Evolutionary conservation across 2,888 invertebrate genomes (phyloP).

Genomic region (Subacronicta megacephala): DNA sequence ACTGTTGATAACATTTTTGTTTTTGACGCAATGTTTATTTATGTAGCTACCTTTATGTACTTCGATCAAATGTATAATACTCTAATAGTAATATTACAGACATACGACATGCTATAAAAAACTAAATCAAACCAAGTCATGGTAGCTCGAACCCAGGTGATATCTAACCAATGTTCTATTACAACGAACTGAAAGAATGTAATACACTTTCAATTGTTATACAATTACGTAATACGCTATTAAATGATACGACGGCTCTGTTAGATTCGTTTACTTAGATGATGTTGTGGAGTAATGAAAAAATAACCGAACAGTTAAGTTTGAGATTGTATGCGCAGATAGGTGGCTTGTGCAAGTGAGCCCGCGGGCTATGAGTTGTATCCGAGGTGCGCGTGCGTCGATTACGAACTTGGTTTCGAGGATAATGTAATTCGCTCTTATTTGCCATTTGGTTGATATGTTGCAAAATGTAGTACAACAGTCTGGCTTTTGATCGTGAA

Average conservation of each 20-base stretch:
- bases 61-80: no score
- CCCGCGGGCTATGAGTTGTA: constrained; percentile 71
- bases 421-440: constrained; percentile 41
- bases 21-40: not conserved
- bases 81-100: not conserved
- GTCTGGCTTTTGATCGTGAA: no score
- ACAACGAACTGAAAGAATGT: constrained; percentile 53
- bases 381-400: constrained; percentile 65
- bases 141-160: constrained; percentile 16
- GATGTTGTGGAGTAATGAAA: constrained; percentile 71
- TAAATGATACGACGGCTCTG: constrained; percentile 77
- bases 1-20: no score
- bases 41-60: no score
- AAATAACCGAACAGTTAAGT: constrained; percentile 55
- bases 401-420: constrained; percentile 65
- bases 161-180: constrained; percentile 36
- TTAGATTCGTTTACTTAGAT: constrained; percentile 77
- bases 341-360: constrained; percentile 70
- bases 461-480: constrained; percentile 38
- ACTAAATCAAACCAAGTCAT: constrained; percentile 20
- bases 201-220: constrained; percentile 73
- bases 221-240: constrained; percentile 76
- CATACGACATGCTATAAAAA: constrained; percentile 8
- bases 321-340: constrained; percentile 74
- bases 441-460: constrained; percentile 48